Conservation (phyloP, 2,113 vertebrate species). For the Ictalurus furcatus region DNA sequence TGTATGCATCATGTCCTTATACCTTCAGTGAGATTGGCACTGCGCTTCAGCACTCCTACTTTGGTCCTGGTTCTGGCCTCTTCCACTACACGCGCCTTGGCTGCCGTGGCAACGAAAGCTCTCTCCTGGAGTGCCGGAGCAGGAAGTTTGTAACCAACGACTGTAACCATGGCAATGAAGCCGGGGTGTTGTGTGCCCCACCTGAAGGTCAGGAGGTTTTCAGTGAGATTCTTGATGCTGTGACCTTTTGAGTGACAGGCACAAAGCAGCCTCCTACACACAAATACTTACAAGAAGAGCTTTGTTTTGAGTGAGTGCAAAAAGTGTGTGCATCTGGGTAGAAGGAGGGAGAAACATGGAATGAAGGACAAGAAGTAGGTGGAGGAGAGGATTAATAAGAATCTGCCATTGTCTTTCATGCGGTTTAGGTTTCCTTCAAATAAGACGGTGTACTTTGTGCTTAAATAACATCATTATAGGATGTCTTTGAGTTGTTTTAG, state of each 20-base stretch:
- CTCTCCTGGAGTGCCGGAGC: conserved; percentile 78
- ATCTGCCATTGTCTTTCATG: neutral
- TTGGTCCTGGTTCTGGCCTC: conserved; percentile 72
- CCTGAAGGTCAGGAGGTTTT: conserved; percentile 81
- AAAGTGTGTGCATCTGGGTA: neutral
- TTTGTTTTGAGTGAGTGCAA: conserved; percentile 16
- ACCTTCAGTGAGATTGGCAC: conserved; percentile 80
- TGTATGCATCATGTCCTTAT: conserved; percentile 7
- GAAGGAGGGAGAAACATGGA: conserved; percentile 6
- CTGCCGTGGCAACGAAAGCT: conserved; percentile 83
- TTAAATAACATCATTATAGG: neutral
- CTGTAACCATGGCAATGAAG: conserved; percentile 80
- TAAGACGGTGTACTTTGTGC: conserved; percentile 3
- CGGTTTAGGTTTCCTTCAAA: neutral
- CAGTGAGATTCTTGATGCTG: conserved; percentile 19
- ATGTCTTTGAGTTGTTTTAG: neutral
- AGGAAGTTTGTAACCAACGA: conserved; percentile 74
- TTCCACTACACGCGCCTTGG: conserved; percentile 82
- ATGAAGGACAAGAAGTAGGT: neutral
- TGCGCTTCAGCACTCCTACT: conserved; percentile 71
- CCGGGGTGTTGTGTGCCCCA: conserved; percentile 74
- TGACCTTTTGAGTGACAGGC: conserved; percentile 41
- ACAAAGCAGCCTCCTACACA: conserved; percentile 36
- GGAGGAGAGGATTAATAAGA: conserved; percentile 1
- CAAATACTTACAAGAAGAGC: conserved; percentile 17